Conservation (phyloP, 2,888 invertebrate genomes). For the Cryptophagus acutangulus region DNA sequence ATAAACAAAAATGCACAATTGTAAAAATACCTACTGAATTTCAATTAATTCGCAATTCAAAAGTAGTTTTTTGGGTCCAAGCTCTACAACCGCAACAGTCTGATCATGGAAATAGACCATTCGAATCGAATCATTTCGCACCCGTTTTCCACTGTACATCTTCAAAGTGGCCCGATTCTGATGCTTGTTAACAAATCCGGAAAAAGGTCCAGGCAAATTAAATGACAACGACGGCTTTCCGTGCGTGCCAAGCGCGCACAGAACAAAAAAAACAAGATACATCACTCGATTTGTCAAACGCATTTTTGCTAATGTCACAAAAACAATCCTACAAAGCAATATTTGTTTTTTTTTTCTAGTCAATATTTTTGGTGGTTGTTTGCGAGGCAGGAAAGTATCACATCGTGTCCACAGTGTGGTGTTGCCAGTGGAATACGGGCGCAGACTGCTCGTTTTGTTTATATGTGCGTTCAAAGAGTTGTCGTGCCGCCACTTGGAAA, state of each 20-base stretch:
- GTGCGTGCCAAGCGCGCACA: constrained; percentile 34
- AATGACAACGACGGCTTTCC: constrained; percentile 40
- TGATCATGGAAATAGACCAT: constrained; percentile 79
- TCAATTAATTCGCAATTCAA: constrained; percentile 79
- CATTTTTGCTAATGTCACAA: no score
- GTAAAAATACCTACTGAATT: constrained; percentile 75
- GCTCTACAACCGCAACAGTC: constrained; percentile 77
- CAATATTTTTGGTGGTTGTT: no score
- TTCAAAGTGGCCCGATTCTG: constrained; percentile 45
- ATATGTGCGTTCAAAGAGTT: no score
- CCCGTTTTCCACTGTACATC: constrained; percentile 60
- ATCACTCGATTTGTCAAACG: constrained; percentile 28
- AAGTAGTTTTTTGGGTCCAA: constrained; percentile 65
- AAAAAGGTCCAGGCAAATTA: constrained; percentile 35
- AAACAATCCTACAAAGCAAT: no score
- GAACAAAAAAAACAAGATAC: constrained; percentile 29
- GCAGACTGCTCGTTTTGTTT: no score
- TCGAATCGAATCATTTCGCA: constrained; percentile 61
- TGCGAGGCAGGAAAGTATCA: no score
- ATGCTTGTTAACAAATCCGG: constrained; percentile 22
- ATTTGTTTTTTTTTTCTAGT: no score
- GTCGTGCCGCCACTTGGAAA: no score
- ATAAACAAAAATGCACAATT: not conserved
- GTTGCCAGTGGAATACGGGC: no score
- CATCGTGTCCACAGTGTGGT: no score